These are phyloP conservation scores for Vidua macroura DNA, from an alignment of 2,113 vertebrate species.

Conservation along the genomic window DNA sequence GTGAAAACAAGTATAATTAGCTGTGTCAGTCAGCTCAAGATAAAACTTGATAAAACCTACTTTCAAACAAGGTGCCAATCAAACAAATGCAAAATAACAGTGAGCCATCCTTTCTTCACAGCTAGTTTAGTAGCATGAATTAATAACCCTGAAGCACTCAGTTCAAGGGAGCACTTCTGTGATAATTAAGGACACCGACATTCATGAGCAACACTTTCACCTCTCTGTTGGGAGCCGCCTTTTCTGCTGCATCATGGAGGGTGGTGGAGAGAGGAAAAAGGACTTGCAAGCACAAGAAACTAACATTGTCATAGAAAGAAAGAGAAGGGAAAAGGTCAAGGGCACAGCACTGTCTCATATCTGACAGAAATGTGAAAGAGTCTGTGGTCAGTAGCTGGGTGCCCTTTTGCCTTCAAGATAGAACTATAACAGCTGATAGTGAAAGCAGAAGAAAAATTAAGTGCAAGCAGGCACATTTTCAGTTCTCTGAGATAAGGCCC, in stretches of 20 bases:
- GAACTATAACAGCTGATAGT: background rate
- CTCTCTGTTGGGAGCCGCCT: background rate
- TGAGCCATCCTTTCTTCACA: background rate
- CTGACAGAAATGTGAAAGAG: background rate
- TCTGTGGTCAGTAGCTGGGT: background rate
- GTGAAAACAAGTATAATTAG: slow-evolving; percentile 39
- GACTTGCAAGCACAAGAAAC: background rate
- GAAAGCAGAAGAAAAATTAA: background rate
- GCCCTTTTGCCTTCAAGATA: background rate
- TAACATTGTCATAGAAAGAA: background rate
- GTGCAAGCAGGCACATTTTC: background rate
- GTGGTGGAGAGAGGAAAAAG: background rate
- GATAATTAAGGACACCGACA: background rate
- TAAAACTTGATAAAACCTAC: slow-evolving; percentile 27
- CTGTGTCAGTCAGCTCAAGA: background rate
- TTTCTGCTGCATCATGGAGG: background rate
- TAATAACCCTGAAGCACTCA: background rate
- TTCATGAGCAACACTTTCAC: background rate
- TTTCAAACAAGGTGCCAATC: slow-evolving; percentile 20
- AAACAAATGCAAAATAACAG: slow-evolving; percentile 7
- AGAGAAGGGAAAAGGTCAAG: background rate
- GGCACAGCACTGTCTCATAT: background rate
- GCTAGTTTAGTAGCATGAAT: slow-evolving; percentile 4
- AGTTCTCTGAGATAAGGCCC: background rate
- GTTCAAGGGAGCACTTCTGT: background rate